Evolutionary conservation across 2,797 vertebrate species (phyloP), one percentile per base, ranked within the genome.

Genomic region (Sebastes minor): DNA sequence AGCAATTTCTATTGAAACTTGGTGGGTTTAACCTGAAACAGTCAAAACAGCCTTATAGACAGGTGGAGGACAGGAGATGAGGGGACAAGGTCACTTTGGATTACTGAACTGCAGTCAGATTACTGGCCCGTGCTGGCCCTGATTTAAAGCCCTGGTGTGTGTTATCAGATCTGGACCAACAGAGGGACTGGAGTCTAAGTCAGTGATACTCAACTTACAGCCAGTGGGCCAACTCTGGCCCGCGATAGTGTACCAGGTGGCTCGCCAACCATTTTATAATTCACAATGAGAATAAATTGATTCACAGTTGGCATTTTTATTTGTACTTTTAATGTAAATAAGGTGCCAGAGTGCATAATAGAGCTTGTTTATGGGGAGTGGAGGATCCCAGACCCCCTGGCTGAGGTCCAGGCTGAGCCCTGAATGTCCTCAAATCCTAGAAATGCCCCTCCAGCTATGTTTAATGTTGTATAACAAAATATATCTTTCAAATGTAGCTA

Each of bases 41-140:
- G 6, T 42, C 3, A 18, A 22, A 68, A 57, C n/a, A 18, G 27
- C 69, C 38, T 76, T 4, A 4, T 11, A 61, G 46, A 35, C 30
- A 6, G 52, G 62, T n/a, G 55, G 38, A 56, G 63, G 46, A 55
- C 25, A 42, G 46, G 62, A 62, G 28, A 75, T 13, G 12, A 38
- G 12, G 61, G 32, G n/a, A 60, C 35, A 35, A 76, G 81, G 91
- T 91, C 76, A 86, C 71, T 81, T 83, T 83, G 88, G 90, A 91
- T 91, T 88, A 90, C 18, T 55, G 62, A 63, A 53, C 30, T 10
- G 8, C 61, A 42, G 70, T 46, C 68, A 72, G 85, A 91, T 89
- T 90, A 88, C 56, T 69, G 70, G 18, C 5, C 52, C 1, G 8
- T 73, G 63, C 46, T 25, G 53, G 62, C 59, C 59, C 60, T 64